phyloP scores from a whole-genome alignment of 2,797 vertebrate genomes.

The Glyptemys insculpta region DNA sequence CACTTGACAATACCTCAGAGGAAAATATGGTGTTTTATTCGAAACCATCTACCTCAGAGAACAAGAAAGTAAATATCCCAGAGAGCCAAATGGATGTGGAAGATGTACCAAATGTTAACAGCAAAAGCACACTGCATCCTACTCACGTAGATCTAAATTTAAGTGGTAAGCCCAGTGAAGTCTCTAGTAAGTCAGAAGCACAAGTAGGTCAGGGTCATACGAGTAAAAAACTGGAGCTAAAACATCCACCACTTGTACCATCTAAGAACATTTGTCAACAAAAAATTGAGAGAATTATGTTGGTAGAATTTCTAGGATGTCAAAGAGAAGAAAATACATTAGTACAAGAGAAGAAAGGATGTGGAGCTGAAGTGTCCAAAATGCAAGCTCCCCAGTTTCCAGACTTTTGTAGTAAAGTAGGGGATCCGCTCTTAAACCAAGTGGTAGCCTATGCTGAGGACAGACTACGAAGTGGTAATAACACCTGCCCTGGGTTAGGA shows the following conservation, averaged over 20 bases:
- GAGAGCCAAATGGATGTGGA: slow-evolving; percentile 34
- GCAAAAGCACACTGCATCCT: slow-evolving; percentile 77
- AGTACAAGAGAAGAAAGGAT: slow-evolving; percentile 37
- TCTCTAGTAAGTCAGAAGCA: slow-evolving; percentile 78
- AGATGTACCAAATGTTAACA: slow-evolving; percentile 45
- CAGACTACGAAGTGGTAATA: not conserved
- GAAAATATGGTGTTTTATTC: slow-evolving; percentile 84
- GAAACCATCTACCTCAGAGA: slow-evolving; percentile 84
- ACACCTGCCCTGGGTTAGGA: not conserved
- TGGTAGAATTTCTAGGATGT: slow-evolving; percentile 45
- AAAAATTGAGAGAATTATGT: slow-evolving; percentile 62
- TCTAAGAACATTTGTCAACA: slow-evolving; percentile 59
- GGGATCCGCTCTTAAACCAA: slow-evolving; percentile 18
- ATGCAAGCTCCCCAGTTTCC: slow-evolving; percentile 41
- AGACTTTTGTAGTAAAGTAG: slow-evolving; percentile 11
- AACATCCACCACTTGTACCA: slow-evolving; percentile 33
- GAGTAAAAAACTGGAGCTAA: slow-evolving; percentile 71
- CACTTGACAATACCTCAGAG: slow-evolving; percentile 84
- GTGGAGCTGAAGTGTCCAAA: not conserved
- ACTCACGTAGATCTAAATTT: slow-evolving; percentile 80
- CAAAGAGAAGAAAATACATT: slow-evolving; percentile 24
- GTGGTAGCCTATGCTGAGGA: not conserved
- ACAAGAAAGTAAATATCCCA: slow-evolving; percentile 74
- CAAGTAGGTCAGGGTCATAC: slow-evolving; percentile 79
- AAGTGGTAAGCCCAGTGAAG: slow-evolving; percentile 71